phyloP scores from a whole-genome alignment of 2,888 invertebrate species.

The Rhagonycha fulva region DNA sequence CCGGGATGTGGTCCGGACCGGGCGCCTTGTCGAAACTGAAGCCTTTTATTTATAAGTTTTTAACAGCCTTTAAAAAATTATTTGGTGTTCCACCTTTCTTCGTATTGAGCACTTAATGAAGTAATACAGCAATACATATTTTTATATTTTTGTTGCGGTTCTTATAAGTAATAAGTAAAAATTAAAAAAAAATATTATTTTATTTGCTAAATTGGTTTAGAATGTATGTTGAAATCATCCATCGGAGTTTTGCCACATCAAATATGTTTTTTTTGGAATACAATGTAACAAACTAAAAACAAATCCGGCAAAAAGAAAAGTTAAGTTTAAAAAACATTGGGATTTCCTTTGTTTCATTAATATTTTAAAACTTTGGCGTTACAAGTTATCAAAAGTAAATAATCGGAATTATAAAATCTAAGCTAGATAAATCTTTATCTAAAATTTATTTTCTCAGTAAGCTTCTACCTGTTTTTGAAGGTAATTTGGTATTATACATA shows the following conservation, averaged over 20 bases:
- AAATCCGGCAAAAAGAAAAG: not conserved
- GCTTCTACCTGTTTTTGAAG: not conserved
- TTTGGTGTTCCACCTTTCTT: too few species aligned
- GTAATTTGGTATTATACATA: not conserved
- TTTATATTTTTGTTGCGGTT: too few species aligned
- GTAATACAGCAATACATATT: too few species aligned
- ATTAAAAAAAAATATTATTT: too few species aligned
- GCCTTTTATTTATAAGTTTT: too few species aligned
- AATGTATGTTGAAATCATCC: too few species aligned
- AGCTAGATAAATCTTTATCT: not conserved
- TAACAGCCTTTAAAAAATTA: too few species aligned
- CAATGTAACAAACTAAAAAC: not conserved
- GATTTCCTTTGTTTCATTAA: not conserved
- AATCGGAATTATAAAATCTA: not conserved
- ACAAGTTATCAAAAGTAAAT: not conserved
- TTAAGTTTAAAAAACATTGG: not conserved
- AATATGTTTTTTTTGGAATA: not conserved
- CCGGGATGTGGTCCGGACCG: too few species aligned
- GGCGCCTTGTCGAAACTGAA: too few species aligned
- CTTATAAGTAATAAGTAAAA: too few species aligned
- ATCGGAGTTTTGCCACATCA: not conserved
- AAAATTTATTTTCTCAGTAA: not conserved
- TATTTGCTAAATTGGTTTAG: too few species aligned
- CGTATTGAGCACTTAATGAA: too few species aligned
- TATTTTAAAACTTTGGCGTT: not conserved